Evolutionary conservation across 2,888 invertebrate species (phyloP).

Genomic region (Thereva nobilitata): DNA sequence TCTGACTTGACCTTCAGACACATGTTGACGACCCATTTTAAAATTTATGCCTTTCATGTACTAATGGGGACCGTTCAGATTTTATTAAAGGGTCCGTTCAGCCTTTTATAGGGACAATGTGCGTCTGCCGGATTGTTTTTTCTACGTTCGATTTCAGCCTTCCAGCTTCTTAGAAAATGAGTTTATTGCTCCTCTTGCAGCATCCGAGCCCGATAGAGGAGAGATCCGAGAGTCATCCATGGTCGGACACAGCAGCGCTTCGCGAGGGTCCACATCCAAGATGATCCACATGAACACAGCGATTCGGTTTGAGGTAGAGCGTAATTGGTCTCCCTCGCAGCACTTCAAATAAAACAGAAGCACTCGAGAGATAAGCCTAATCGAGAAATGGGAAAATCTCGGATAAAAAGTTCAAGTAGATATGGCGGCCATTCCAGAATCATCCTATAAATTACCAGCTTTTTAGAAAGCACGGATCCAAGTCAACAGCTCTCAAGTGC

Average conservation of each 20-base stretch:
- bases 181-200: too few relatives aligned
- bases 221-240: too few relatives aligned
- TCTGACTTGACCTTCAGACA: conserved; percentile 26
- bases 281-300: conserved; percentile 13
- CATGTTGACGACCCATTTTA: not conserved
- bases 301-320: not conserved
- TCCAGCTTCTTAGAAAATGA: too few relatives aligned
- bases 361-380: conserved; percentile 18
- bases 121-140: too few relatives aligned
- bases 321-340: conserved; percentile 2
- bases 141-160: too few relatives aligned
- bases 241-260: too few relatives aligned
- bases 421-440: not conserved
- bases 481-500: conserved; percentile 31
- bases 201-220: too few relatives aligned
- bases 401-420: not conserved
- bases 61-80: not conserved
- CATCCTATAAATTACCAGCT: conserved; percentile 21
- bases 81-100: too few relatives aligned
- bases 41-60: not conserved
- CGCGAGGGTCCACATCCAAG: not conserved
- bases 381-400: conserved; percentile 15
- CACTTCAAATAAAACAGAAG: not conserved
- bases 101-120: too few relatives aligned
- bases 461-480: conserved; percentile 31